These are phyloP conservation scores for Scaptomyza hsui DNA, from an alignment of 1,140 invertebrate species.

Conservation along the genomic window DNA sequence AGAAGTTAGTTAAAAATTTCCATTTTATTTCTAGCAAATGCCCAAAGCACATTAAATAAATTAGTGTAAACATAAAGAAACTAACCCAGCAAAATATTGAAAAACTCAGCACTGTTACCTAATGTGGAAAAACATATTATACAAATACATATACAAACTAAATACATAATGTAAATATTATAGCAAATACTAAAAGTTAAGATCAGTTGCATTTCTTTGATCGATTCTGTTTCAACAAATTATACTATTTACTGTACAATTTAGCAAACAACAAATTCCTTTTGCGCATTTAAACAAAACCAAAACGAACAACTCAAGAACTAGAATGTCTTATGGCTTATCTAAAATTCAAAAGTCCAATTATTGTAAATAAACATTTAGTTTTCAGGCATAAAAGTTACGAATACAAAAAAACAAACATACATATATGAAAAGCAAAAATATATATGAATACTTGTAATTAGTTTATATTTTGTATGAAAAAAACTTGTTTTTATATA, in stretches of 20 bases:
- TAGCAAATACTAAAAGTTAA: constrained; percentile 42
- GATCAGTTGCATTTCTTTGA: constrained; percentile 30
- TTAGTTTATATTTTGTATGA: constrained; percentile 78
- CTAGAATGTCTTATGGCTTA: constrained; percentile 29
- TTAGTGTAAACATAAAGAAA: constrained; percentile 11
- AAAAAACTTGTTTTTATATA: constrained; percentile 62
- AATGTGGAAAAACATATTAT: constrained; percentile 45
- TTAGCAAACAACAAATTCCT: constrained; percentile 56
- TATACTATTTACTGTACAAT: constrained; percentile 15
- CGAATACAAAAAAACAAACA: constrained; percentile 28
- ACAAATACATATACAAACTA: constrained; percentile 42
- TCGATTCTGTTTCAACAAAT: constrained; percentile 41
- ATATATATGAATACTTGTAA: constrained; percentile 70
- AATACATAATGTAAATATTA: constrained; percentile 62
- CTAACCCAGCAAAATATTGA: constrained; percentile 33
- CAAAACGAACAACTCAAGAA: constrained; percentile 9
- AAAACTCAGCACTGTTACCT: constrained; percentile 64
- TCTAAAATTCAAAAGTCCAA: constrained; percentile 25
- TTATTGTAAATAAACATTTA: constrained; percentile 47
- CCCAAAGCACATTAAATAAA: constrained; percentile 28
- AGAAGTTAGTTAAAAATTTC: constrained; percentile 27
- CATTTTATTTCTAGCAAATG: constrained; percentile 29
- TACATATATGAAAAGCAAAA: constrained; percentile 26
- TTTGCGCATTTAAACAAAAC: constrained; percentile 50
- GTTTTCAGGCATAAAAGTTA: constrained; percentile 40